phyloP scores from a whole-genome alignment of 1,140 invertebrate genomes.

The Armadillidium nasatum region DNA sequence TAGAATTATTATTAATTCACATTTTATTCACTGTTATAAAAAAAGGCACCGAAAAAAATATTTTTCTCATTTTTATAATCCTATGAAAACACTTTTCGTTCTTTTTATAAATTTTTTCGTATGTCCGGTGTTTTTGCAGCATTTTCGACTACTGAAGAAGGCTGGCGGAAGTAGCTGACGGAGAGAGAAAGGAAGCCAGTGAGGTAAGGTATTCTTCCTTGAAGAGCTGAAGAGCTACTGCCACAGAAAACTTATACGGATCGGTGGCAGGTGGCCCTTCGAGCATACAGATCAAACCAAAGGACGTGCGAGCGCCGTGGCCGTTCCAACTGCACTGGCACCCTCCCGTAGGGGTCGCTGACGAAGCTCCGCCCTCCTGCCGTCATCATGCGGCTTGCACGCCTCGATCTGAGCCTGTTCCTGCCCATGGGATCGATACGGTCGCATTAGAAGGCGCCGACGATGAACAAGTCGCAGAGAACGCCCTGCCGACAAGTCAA shows the following conservation, averaged over 20 bases:
- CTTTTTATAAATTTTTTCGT: no score
- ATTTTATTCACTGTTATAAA: no score
- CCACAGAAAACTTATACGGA: background rate
- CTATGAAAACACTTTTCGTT: no score
- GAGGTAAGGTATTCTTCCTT: background rate
- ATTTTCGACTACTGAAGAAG: no score
- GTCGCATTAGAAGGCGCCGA: conserved; percentile 4
- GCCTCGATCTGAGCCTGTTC: conserved; percentile 10
- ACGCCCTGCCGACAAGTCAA: conserved; percentile 4
- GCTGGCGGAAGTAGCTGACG: background rate
- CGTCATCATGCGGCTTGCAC: conserved; percentile 7
- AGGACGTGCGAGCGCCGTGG: background rate
- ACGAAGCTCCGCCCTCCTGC: conserved; percentile 9
- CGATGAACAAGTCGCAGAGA: background rate
- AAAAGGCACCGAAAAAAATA: no score
- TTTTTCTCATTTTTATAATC: no score
- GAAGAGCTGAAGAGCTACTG: background rate
- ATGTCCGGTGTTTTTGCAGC: no score
- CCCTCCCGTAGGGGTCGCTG: conserved; percentile 2
- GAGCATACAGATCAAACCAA: background rate
- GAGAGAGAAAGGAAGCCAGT: background rate
- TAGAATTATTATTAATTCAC: no score
- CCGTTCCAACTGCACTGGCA: conserved; percentile 1
- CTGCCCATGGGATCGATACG: conserved; percentile 10
- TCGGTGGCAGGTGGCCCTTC: background rate